Evolutionary conservation across 2,797 vertebrate genomes (phyloP).

Genomic region (Takifugu rubripes): DNA sequence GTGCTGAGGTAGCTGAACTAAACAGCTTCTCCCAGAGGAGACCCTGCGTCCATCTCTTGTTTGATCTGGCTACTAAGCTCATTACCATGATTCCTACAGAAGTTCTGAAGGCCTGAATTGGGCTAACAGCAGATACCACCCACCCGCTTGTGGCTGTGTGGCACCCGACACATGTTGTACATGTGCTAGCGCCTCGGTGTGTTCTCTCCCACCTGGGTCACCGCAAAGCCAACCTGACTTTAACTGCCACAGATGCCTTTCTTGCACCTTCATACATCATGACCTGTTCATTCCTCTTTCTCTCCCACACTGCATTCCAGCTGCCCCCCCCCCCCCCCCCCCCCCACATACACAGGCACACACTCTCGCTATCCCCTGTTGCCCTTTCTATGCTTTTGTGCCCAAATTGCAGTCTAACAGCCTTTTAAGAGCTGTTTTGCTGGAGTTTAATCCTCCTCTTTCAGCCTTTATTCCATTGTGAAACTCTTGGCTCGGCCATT

Average conservation of each 20-base stretch:
- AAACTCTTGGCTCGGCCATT: constrained; percentile 76
- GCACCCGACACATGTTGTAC: constrained; percentile 35
- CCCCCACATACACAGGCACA: not conserved
- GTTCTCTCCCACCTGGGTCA: constrained; percentile 19
- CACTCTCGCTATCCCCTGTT: constrained; percentile 44
- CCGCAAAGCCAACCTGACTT: constrained; percentile 21
- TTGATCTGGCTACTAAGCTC: constrained; percentile 67
- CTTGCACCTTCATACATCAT: constrained; percentile 25
- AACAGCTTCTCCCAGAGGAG: constrained; percentile 51
- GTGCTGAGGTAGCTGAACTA: constrained; percentile 57
- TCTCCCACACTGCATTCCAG: constrained; percentile 54
- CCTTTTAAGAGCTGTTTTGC: constrained; percentile 82
- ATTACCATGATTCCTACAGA: constrained; percentile 61
- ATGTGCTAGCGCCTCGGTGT: constrained; percentile 40
- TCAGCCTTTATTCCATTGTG: constrained; percentile 78
- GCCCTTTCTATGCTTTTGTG: constrained; percentile 63
- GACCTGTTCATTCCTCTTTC: constrained; percentile 29
- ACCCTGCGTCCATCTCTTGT: constrained; percentile 60
- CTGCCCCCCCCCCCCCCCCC: constrained; percentile 43
- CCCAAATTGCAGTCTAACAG: constrained; percentile 81
- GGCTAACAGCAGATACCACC: constrained; percentile 50
- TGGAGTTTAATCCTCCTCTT: constrained; percentile 77
- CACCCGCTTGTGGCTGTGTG: constrained; percentile 34
- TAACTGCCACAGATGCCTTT: constrained; percentile 35
- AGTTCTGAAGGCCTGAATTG: constrained; percentile 46